These are phyloP conservation scores for Brachionus rotundiformis DNA, from an alignment of 1,140 invertebrate genomes.

Conservation along the genomic window DNA sequence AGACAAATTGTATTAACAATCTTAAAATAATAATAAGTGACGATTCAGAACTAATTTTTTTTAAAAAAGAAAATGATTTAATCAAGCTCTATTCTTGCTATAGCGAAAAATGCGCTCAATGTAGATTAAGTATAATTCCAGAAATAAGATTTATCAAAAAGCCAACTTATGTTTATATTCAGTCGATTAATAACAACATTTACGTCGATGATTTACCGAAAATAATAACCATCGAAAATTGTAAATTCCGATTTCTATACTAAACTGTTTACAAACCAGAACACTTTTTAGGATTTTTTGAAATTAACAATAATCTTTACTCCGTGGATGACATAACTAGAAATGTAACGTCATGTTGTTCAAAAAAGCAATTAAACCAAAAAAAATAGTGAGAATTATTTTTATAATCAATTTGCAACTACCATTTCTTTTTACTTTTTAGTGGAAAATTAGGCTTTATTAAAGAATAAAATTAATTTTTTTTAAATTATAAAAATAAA, in stretches of 20 bases:
- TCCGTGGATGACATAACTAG: neutral
- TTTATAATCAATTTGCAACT: neutral
- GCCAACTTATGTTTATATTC: neutral
- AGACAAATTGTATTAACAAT: neutral
- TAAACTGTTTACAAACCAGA: neutral
- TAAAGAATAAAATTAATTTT: neutral
- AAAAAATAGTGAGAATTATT: constrained; percentile 2
- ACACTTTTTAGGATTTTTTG: constrained; percentile 25
- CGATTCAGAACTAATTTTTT: constrained; percentile 9
- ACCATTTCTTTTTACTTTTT: constrained; percentile 7
- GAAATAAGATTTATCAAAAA: constrained; percentile 26
- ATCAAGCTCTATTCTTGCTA: neutral
- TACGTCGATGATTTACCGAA: neutral
- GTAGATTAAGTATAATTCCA: neutral
- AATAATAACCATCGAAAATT: neutral
- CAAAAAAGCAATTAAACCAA: neutral
- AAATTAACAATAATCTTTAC: constrained; percentile 6
- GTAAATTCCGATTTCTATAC: neutral
- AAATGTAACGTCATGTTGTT: neutral
- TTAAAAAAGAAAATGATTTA: constrained; percentile 14
- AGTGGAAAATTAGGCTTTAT: neutral
- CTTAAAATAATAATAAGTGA: neutral
- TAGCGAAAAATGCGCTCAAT: neutral
- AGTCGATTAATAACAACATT: neutral
- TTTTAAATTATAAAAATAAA: neutral